Base-by-base conservation (phyloP, 2,888 invertebrate species). In the Nomada goodeniana region DNA sequence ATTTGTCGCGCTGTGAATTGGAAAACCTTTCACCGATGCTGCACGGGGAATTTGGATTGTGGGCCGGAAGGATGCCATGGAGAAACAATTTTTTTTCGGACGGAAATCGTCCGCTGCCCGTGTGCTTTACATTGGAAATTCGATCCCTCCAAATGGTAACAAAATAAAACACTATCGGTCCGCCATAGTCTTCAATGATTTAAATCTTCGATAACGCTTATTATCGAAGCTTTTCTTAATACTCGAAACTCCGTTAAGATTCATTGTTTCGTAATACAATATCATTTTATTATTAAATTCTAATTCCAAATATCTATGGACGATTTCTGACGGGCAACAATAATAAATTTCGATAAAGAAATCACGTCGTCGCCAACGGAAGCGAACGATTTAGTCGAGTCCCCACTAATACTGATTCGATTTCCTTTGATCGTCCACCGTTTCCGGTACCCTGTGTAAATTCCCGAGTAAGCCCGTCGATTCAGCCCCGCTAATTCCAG, bases 1-100 rank as follows among this genome's bases (percentile, higher is more conserved):
- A 15, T 15, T 64, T 20, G 10, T 36, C 13, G 42, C 44, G 47
- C 18, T 20, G 11, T 61, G 20, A 9, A 60, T 0, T 47, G 26
- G 10, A 26, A 42, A 13, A 86, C 80, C 75, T 83, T 78, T 36
- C 36, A 53, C 0, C 2, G 47, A 36, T n/a, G 52, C 18, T 73
- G 76, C 15, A 88, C 83, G n/a, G 26, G 85, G 64, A 89, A 91
- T 89, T 89, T 91, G 82, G 72, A 88, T 7, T 61, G 55, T 83
- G 20, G 74, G 64, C 63, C 85, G 80, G 82, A 88, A 77, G 5
- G 47, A 64, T 59, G 88, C 84, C 91, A 91, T 91, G 74, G 52
- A 18, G 67, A 26, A 18, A 42, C 13, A n/a, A 55, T 47, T 60
- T 60, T 63, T 47, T 68, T 59, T 20, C 7, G 59, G 61, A 80